Evolutionary conservation across 2,888 invertebrate genomes (phyloP).

Genomic region (Pilophorus perplexus): DNA sequence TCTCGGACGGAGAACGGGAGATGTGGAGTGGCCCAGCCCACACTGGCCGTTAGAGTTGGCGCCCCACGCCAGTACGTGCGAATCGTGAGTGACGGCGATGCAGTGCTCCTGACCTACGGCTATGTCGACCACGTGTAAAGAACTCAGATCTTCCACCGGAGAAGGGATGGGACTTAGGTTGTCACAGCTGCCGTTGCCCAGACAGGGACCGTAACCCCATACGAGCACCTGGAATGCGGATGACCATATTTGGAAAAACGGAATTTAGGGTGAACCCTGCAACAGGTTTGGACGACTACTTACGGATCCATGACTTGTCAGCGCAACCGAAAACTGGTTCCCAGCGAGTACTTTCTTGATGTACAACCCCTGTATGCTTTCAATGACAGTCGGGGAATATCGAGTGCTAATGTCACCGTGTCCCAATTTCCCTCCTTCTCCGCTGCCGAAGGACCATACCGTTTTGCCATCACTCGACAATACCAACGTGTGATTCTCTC

Average conservation of each 20-base stretch:
- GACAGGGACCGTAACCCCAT: constrained; percentile 62
- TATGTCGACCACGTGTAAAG: constrained; percentile 59
- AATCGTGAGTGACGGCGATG: constrained; percentile 59
- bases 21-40: constrained; percentile 62
- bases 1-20: constrained; percentile 59
- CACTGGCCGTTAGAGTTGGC: constrained; percentile 65
- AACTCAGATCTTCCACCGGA: constrained; percentile 57
- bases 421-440: constrained; percentile 59
- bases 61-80: constrained; percentile 54
- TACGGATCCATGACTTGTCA: constrained; percentile 56
- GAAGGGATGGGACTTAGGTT: constrained; percentile 58
- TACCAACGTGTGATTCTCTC: constrained; percentile 58
- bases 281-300: too few relatives aligned
- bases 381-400: constrained; percentile 60
- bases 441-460: constrained; percentile 61
- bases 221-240: constrained; percentile 62
- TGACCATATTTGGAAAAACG: too few relatives aligned
- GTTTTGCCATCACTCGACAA: constrained; percentile 58
- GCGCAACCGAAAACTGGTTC: constrained; percentile 58
- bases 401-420: constrained; percentile 56
- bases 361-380: constrained; percentile 58
- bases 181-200: constrained; percentile 61
- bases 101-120: constrained; percentile 63
- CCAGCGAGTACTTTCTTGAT: constrained; percentile 60
- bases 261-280: too few relatives aligned